These are phyloP conservation scores for Haemorhous mexicanus DNA, from an alignment of 2,113 vertebrate genomes.

Conservation along the genomic window DNA sequence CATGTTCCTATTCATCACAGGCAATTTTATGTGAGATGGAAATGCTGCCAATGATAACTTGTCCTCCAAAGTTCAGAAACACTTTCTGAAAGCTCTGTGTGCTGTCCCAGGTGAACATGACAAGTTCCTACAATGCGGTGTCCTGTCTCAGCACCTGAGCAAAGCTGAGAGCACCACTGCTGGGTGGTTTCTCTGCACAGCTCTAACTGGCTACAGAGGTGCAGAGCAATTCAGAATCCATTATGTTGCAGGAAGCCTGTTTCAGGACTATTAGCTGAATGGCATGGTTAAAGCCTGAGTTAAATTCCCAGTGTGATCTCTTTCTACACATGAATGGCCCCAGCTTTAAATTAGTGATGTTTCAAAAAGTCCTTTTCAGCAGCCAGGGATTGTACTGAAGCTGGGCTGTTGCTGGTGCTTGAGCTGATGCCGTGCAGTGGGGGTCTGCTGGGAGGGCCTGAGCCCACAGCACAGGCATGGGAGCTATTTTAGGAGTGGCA, in stretches of 20 bases:
- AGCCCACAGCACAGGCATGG: not conserved
- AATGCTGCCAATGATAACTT: not conserved
- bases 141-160: not conserved
- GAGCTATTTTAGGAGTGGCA: not conserved
- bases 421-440: not conserved
- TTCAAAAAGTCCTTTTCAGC: not conserved
- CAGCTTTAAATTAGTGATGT: not conserved
- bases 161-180: not conserved
- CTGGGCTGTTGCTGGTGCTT: not conserved
- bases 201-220: not conserved
- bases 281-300: not conserved
- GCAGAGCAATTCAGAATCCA: not conserved
- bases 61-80: not conserved
- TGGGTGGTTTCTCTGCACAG: not conserved
- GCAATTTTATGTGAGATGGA: not conserved
- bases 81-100: not conserved
- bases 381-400: not conserved
- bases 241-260: not conserved
- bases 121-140: not conserved
- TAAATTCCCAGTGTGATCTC: conserved; percentile 14
- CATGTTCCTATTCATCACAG: not conserved
- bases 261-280: not conserved
- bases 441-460: not conserved
- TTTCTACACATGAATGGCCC: not conserved
- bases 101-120: not conserved